Base-by-base conservation (phyloP, 2,888 invertebrate genomes). In the Scaptodrosophila latifasciaeformis region DNA sequence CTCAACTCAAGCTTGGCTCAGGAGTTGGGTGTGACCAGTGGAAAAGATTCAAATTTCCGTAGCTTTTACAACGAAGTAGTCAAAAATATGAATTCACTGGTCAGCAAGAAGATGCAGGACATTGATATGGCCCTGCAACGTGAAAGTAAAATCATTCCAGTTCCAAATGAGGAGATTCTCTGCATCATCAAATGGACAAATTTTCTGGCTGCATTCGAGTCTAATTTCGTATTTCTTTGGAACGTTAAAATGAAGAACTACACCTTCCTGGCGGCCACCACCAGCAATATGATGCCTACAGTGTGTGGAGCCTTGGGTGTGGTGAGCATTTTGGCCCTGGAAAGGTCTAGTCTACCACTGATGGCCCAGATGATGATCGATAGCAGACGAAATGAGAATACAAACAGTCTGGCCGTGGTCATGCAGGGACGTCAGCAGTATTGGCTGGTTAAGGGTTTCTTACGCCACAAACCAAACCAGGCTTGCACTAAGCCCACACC, bases 41-140 rank as follows among this genome's bases (percentile, higher is more conserved):
- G 27, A 43, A 3, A 6, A 18, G 54, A 67, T 2, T 21, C 61
- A 0, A 24, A 48, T 6, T 67, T 79, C 13, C 68, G 63, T 2
- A 66, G 72, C 21, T 70, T 80, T 40, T 84, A 82, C 54, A 72
- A 79, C 27, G 77, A 69, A 24, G 83, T 85, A 1, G 84, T 85
- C 2, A 75, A 76, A 29, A 83, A 82, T 40, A 84, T 85, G 85
- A 85, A 85, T 40, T 70, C 67, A 1, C 70, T 84, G 50, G 85
- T 85, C 2, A 84, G 84, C 60, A 83, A 83, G 42, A 85, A 85
- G 50, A 85, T 85, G 85, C 83, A 85, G 57, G 85, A 85, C 48
- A 85, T 85, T 34, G 85, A 85, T 19, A 58, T 79, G 62, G 84
- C 85, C 1, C 61, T 85, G 49, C 79, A 76, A 35, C 82, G 84